Conservation (phyloP, 2,113 vertebrate genomes). For the Condylura cristata region DNA sequence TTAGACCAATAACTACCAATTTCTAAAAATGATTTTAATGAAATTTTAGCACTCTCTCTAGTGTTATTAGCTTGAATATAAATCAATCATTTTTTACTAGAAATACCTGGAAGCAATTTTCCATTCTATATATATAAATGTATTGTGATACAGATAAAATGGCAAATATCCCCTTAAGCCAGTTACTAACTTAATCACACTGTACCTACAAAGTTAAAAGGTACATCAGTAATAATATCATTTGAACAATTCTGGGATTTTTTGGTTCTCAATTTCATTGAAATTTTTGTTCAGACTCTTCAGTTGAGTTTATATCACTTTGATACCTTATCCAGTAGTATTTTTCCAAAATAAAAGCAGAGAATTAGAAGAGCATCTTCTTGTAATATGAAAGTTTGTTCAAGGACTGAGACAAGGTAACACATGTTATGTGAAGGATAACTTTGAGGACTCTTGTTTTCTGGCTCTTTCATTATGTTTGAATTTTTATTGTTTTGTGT, state of each 20-base stretch:
- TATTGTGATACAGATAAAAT: background rate
- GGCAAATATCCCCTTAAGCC: background rate
- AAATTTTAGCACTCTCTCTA: background rate
- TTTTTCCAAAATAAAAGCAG: background rate
- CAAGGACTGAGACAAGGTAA: background rate
- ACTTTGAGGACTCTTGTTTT: background rate
- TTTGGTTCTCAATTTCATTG: background rate
- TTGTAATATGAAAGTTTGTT: background rate
- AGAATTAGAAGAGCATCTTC: background rate
- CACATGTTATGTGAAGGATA: background rate
- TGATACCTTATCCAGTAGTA: background rate
- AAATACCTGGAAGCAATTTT: background rate
- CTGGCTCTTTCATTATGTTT: background rate
- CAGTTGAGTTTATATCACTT: background rate
- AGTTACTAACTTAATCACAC: no score
- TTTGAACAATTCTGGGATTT: background rate
- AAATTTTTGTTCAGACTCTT: background rate
- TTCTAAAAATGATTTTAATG: background rate
- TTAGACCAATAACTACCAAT: background rate
- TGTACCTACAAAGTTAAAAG: no score
- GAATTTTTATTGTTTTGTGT: background rate
- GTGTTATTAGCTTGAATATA: background rate
- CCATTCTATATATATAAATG: background rate
- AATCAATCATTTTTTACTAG: background rate
- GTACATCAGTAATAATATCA: background rate